These are phyloP conservation scores for Corapipo altera DNA, from an alignment of 2,113 vertebrate species.

Conservation along the genomic window DNA sequence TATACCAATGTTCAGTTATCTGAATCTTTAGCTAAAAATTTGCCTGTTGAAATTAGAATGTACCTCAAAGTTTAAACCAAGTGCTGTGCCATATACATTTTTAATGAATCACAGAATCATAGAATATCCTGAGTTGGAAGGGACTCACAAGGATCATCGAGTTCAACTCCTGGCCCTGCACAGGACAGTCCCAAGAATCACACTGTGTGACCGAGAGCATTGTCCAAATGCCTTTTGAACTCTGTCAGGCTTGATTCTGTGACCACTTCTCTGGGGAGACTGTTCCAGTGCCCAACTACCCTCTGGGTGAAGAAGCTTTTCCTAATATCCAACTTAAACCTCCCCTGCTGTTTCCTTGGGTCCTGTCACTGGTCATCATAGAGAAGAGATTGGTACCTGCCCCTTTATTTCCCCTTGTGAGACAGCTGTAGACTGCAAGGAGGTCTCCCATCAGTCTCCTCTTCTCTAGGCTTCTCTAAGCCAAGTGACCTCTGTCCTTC, in stretches of 20 bases:
- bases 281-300: accelerated
- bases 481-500: not conserved
- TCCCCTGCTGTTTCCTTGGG: accelerated
- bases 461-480: not conserved
- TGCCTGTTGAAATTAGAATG: not conserved
- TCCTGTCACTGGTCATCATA: not conserved
- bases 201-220: accelerated
- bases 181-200: not conserved
- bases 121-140: not conserved
- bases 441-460: not conserved
- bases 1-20: not conserved
- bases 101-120: not conserved
- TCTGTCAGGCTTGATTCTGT: not conserved
- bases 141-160: accelerated
- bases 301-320: not conserved
- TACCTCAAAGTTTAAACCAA: not conserved
- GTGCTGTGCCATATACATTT: not conserved
- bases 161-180: not conserved
- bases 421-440: not conserved
- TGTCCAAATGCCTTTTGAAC: not conserved
- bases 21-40: not conserved
- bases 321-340: not conserved
- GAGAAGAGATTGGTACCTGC: not conserved
- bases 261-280: not conserved
- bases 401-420: not conserved